These are phyloP conservation scores for Ennomos quercinarius DNA, from an alignment of 2,888 invertebrate genomes.

Conservation along the genomic window DNA sequence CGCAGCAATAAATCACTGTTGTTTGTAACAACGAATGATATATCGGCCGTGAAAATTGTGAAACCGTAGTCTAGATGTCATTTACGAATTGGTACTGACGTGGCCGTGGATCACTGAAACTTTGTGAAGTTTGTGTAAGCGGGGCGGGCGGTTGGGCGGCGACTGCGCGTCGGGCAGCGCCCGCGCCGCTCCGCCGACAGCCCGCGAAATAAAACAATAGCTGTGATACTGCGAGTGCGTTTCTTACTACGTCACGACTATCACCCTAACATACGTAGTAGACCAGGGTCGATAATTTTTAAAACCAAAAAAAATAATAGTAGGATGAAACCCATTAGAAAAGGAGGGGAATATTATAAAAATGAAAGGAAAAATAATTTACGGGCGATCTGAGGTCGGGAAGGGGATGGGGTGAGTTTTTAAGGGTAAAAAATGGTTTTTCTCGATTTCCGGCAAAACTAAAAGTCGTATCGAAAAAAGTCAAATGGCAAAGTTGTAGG, in stretches of 20 bases:
- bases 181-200: constrained; percentile 57
- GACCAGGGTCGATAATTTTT: no score
- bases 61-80: neutral
- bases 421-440: no score
- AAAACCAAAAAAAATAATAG: no score
- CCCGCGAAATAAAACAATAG: constrained; percentile 47
- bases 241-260: constrained; percentile 43
- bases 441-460: no score
- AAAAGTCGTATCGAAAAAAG: no score
- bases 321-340: no score
- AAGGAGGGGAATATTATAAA: no score
- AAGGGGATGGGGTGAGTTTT: no score
- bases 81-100: constrained; percentile 15
- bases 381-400: no score
- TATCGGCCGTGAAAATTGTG: neutral
- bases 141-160: constrained; percentile 33
- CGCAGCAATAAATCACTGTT: neutral
- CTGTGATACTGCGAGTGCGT: constrained; percentile 37
- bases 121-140: constrained; percentile 14
- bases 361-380: no score
- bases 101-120: constrained; percentile 5
- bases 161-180: constrained; percentile 49
- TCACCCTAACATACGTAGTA: no score
- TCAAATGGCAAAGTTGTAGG: no score
- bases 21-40: neutral